These are phyloP conservation scores for Ceratosolen solmsi DNA, from an alignment of 1,140 invertebrate genomes.

Conservation along the genomic window DNA sequence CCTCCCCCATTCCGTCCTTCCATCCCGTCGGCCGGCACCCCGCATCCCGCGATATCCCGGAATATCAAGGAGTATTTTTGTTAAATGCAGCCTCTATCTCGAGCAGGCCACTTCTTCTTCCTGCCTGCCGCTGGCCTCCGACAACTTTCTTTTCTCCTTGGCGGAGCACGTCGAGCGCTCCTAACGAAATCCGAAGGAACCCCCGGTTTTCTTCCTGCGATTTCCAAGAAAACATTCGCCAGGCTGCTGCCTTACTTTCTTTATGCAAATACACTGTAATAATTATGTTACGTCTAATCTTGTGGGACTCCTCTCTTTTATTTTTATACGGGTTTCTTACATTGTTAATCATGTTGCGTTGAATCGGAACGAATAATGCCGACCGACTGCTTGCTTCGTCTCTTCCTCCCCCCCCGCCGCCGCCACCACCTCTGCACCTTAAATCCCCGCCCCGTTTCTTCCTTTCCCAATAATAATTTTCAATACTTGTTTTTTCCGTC, in stretches of 20 bases:
- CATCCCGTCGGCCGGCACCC: neutral
- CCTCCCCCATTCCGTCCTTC: neutral
- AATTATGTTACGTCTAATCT: neutral
- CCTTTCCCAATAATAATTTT: too few species aligned
- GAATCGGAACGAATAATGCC: neutral
- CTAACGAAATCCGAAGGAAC: conserved; percentile 23
- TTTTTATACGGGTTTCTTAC: neutral
- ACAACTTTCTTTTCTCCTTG: neutral
- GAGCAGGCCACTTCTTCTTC: neutral
- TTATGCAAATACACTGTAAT: neutral
- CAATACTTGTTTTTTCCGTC: too few species aligned
- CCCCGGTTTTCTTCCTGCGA: neutral
- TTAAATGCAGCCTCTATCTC: conserved; percentile 30
- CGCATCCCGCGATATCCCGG: conserved; percentile 22
- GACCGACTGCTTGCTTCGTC: neutral
- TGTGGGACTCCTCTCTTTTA: neutral
- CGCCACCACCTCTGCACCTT: too few species aligned
- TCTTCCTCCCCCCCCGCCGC: too few species aligned
- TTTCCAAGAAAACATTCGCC: neutral
- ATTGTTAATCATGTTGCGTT: neutral
- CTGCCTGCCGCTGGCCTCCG: too few species aligned
- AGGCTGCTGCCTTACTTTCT: neutral
- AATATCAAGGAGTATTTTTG: conserved; percentile 48
- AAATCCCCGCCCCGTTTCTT: too few species aligned
- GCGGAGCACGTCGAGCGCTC: neutral